Base-by-base conservation (phyloP, 2,888 invertebrate species). In the Chalcis sispes region DNA sequence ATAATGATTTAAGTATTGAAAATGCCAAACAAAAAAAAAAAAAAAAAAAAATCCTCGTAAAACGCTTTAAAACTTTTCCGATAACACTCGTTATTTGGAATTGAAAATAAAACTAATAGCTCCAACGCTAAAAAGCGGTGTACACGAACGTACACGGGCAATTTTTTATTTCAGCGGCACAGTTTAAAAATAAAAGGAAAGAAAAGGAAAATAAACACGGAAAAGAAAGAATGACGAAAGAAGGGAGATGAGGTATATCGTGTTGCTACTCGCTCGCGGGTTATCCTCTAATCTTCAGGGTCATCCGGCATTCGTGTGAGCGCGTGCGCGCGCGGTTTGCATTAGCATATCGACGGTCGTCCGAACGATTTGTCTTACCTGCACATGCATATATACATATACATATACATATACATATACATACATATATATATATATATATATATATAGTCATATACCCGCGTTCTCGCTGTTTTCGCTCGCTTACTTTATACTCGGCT, bases 291-390 rank as follows among this genome's bases (percentile, higher is more conserved):
- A 72, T 72, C 76, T 77, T 72, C 71, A 72, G 72, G 67, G 67
- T 72, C 72, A 77, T 72, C 72, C 69, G 56, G 58, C 67, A 65
- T 70, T 67, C 61, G 58, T 52, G 72, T 69, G 69, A 58, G 52
- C 64, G 64, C n/a, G n/a, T n/a, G n/a, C n/a, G n/a, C n/a, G n/a
- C n/a, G n/a, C n/a, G n/a, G n/a, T n/a, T n/a, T n/a, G n/a, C 56
- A 77, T 77, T 77, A 77, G 76, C 76, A 77, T 77, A 77, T 77
- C 75, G 65, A 70, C 65, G 65, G 46, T 75, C 62, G 76, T 46
- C 64, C 62, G 64, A 72, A 40, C 76, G 72, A 77, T 77, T 77
- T 72, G 72, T 77, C 76, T 72, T 77, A 50, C 25, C 72, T 40
- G 69, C 27, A 25, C 59, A 7, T 50, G 20, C n/a, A n/a, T n/a